Evolutionary conservation across 1,140 invertebrate species (phyloP).

Genomic region (Nilaparvata lugens): DNA sequence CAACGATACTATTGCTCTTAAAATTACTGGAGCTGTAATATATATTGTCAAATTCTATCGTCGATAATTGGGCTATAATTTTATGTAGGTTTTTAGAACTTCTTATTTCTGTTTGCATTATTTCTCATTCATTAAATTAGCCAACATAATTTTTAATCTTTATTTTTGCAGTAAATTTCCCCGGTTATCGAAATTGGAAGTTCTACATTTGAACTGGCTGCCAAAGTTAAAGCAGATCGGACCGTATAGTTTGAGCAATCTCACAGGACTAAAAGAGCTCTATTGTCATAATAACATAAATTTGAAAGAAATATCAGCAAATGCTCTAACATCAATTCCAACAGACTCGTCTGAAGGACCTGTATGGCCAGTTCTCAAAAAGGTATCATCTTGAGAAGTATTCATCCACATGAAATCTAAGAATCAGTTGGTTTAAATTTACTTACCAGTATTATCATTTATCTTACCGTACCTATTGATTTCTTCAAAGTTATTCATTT

Average conservation of each 20-base stretch:
- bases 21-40: no score
- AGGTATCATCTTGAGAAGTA: no score
- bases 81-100: no score
- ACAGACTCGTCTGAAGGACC: constrained; percentile 36
- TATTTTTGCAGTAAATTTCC: constrained; percentile 47
- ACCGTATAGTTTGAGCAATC: constrained; percentile 39
- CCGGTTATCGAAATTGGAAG: constrained; percentile 43
- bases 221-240: constrained; percentile 44
- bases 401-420: no score
- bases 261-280: constrained; percentile 42
- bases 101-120: background rate
- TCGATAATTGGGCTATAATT: no score
- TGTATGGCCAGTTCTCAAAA: constrained; percentile 48
- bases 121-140: background rate
- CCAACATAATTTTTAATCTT: no score
- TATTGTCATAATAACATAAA: constrained; percentile 46
- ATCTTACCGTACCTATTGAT: no score
- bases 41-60: no score
- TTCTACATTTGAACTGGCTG: constrained; percentile 55
- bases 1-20: no score
- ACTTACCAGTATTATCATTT: no score
- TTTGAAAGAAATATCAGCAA: constrained; percentile 44
- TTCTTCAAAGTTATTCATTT: no score
- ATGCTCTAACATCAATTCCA: constrained; percentile 39
- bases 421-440: no score